Evolutionary conservation across 2,113 vertebrate species (phyloP), one percentile per base, ranked within the genome.

Genomic region (Pseudopodoces humilis): DNA sequence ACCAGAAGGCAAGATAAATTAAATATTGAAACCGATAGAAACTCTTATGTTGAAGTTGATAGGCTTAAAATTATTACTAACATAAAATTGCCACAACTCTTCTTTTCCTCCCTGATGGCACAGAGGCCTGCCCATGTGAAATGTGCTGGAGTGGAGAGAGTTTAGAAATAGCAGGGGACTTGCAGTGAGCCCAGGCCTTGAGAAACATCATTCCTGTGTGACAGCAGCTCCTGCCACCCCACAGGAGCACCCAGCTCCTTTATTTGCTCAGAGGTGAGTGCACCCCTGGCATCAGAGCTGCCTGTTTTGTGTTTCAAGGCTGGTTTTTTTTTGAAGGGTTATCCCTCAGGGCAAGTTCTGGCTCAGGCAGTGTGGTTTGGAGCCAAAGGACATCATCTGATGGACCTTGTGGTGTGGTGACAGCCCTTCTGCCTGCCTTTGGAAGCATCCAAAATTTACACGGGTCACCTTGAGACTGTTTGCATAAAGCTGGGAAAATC

Each of bases 1-100:
- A 76, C 70, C 69, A 14, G 86, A 80, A 96, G 71, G 74, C 84
- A 87, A 92, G 90, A 95, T 83, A 80, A 96, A 93, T 96, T 79
- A 92, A 97, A 65, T 90, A 88, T 11, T 81, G 68, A 78, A 96
- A 78, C 67, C 69, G 6, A 47, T 10, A 77, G 75, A 55, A 78
- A 60, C 64, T 70, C 67, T 80, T 67, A 27, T 3, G 35, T 68
- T 92, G 87, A 80, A 70, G 17, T 33, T 83, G 82, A 86, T 68
- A 44, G 47, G 43, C 78, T 83, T 81, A 52, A 93, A 95, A 64
- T 93, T 83, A 94, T 25, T 53, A 2, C 52, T 20, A 49, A 28
- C 52, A 64, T 94, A 68, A 95, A 88, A 53, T 75, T 50, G 62
- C 80, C 35, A 86, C 64, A 50, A 62, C 41, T 90, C 44, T 31